Base-by-base conservation (phyloP, 2,888 invertebrate genomes). In the Meloe dianella region DNA sequence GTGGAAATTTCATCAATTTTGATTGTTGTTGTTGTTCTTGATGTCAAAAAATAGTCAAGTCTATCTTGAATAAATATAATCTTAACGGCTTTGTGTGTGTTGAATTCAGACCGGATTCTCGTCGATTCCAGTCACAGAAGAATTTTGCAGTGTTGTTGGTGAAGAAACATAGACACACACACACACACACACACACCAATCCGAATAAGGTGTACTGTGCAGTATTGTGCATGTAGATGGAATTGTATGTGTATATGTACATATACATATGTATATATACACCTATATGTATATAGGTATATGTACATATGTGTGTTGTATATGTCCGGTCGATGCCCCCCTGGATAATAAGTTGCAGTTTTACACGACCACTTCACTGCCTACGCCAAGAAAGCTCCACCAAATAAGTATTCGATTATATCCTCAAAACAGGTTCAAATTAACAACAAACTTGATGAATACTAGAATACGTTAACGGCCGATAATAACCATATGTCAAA, bases 281-380 rank as follows among this genome's bases (percentile, higher is more conserved):
- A 17, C 5, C 10, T n/a, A n/a, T 41, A 41, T n/a, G 17, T 41
- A 41, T 1, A 41, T 41, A 41, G 47, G 47, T 51, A 51, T 51
- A 51, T 51, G 47, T 51, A 65, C 60, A 60, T 61, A 64, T 51
- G 58, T 67, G 64, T 64, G 68, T 68, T 60, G 59, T 51, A 56
- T 67, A 67, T 64, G 68, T 68, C 68, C 65, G 68, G 68, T 68
- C 68, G 68, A 68, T 68, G 68, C 68, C 68, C 68, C 63, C 65
- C 68, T 65, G 47, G 68, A 68, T 68, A 68, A 68, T 63, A 65
- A 68, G 68, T 68, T 68, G 65, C 65, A 68, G 65, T 67, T 65
- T 64, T 67, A 67, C 67, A 67, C 67, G 60, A 63, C 63, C 66
- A 66, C 60, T 66, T 54, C 66, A 63, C 66, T 66, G 58, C 67